Conservation (phyloP, 2,113 vertebrate species). For the Copsychus sechellarum region DNA sequence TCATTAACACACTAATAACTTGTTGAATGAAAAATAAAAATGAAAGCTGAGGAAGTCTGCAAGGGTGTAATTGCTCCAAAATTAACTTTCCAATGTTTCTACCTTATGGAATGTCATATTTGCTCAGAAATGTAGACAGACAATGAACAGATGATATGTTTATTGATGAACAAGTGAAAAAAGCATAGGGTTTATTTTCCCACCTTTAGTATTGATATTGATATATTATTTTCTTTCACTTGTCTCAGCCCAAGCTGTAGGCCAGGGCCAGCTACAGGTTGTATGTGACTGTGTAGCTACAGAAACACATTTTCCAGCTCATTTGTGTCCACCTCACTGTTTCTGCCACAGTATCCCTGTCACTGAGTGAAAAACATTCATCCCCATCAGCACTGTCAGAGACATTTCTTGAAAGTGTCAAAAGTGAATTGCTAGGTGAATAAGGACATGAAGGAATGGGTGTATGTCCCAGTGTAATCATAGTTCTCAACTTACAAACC, state of each 20-base stretch:
- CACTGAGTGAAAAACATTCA: neutral
- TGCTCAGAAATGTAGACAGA: neutral
- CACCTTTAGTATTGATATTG: neutral
- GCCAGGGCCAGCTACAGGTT: neutral
- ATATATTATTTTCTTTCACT: neutral
- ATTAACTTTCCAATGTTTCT: conserved; percentile 33
- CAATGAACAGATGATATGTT: neutral
- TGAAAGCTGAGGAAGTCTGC: conserved; percentile 14
- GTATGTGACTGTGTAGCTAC: neutral
- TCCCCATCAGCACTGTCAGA: neutral
- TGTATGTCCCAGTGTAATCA: neutral
- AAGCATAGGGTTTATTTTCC: neutral
- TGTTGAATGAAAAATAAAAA: conserved; percentile 43
- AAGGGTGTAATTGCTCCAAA: conserved; percentile 1
- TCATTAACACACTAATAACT: conserved; percentile 26
- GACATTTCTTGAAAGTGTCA: neutral
- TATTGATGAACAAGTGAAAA: neutral
- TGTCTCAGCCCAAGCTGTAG: neutral
- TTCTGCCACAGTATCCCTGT: neutral
- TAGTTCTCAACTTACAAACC: neutral
- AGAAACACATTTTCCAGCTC: neutral
- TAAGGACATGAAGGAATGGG: neutral
- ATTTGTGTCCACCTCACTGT: neutral
- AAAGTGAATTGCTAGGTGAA: neutral
- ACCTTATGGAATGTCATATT: neutral